phyloP scores from a whole-genome alignment of 2,797 vertebrate species.

The Poecilia gillii region DNA sequence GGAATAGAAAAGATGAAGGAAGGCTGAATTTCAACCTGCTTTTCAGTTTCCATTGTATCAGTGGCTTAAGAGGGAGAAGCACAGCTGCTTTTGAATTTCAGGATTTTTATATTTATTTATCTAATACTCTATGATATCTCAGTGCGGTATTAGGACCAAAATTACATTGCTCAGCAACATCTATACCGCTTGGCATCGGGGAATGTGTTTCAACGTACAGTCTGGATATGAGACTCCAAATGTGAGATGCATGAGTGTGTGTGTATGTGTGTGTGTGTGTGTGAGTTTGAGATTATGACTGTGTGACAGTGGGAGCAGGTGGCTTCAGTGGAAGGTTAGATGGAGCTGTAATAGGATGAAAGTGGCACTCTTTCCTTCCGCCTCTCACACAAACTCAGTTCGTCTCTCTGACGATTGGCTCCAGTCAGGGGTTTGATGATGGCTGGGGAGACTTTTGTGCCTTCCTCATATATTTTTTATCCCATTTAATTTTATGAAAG shows the following conservation, averaged over 20 bases:
- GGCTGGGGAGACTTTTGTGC: slow-evolving; percentile 23
- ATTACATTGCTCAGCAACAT: slow-evolving; percentile 44
- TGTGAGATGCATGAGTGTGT: slow-evolving; percentile 14
- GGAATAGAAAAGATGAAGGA: slow-evolving; percentile 30
- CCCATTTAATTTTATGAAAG: slow-evolving; percentile 51
- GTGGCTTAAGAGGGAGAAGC: slow-evolving; percentile 46
- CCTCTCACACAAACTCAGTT: slow-evolving; percentile 39
- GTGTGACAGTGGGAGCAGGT: slow-evolving; percentile 70
- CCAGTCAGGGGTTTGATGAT: slow-evolving; percentile 20
- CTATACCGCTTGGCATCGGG: slow-evolving; percentile 5
- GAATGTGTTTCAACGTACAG: neutral
- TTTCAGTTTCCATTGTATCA: slow-evolving; percentile 49
- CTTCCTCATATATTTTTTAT: slow-evolving; percentile 25
- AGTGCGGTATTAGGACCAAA: slow-evolving; percentile 47
- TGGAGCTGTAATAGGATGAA: slow-evolving; percentile 72
- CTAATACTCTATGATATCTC: slow-evolving; percentile 57
- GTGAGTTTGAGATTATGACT: slow-evolving; percentile 21
- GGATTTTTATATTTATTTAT: slow-evolving; percentile 40
- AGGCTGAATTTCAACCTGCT: slow-evolving; percentile 15
- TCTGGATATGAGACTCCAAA: slow-evolving; percentile 30
- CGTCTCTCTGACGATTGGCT: slow-evolving; percentile 57
- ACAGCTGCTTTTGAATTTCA: slow-evolving; percentile 46
- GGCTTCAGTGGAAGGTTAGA: slow-evolving; percentile 67
- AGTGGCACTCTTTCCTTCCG: slow-evolving; percentile 59
- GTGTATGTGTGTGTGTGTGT: slow-evolving; percentile 13